Percentiles rank a stretch among this genome's conserved stretches.
Conservation (phyloP, 2,113 vertebrate species). For the Scatophagus argus region DNA sequence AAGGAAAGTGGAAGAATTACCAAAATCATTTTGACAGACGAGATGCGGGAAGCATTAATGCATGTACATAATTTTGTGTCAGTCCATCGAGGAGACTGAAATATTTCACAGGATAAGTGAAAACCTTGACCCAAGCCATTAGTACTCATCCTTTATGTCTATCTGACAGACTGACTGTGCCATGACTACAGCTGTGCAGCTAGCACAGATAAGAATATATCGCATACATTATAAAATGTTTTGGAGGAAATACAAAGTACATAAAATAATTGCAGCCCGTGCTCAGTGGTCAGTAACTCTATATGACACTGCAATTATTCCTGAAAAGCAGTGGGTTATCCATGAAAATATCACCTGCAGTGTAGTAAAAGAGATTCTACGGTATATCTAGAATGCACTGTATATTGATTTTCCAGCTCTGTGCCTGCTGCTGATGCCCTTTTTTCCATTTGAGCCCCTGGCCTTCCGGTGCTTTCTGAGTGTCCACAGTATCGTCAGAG, state of each 20-base stretch:
- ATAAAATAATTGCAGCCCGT: not conserved
- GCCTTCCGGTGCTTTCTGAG: conserved; percentile 45
- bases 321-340: conserved; percentile 37
- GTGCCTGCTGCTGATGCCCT: conserved; percentile 33
- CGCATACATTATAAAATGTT: not conserved
- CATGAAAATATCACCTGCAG: conserved; percentile 52
- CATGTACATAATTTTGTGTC: not conserved
- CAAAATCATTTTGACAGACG: not conserved
- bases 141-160: not conserved
- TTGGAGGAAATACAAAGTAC: not conserved
- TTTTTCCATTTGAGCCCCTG: conserved; percentile 33
- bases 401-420: conserved; percentile 64
- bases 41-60: not conserved
- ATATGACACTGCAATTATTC: not conserved
- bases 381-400: conserved; percentile 28
- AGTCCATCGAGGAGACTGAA: too few relatives aligned
- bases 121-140: not conserved
- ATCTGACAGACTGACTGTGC: not conserved
- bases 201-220: not conserved
- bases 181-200: not conserved
- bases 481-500: conserved; percentile 30
- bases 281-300: conserved; percentile 1
- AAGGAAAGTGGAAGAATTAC: not conserved
- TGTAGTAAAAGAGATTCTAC: conserved; percentile 44
- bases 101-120: too few relatives aligned